Percentiles rank a stretch among this genome's conserved stretches.
phyloP scores from a whole-genome alignment of 2,888 invertebrate genomes.

The Mallateleia sp. region DNA sequence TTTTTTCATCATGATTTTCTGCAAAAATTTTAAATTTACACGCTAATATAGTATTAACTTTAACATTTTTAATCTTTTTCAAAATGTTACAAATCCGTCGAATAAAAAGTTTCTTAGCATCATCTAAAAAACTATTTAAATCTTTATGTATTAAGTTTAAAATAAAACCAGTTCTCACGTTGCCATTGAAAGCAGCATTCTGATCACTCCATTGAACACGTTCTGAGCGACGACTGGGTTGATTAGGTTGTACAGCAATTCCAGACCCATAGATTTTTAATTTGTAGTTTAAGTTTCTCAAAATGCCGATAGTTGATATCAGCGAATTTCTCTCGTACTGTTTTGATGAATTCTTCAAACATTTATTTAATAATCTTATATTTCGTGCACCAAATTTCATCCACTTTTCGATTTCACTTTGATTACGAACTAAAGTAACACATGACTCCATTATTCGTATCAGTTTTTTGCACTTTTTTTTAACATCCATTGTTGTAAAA shows the following conservation, averaged over 20 bases:
- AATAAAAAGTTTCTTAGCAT: background rate
- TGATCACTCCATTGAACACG: slow-evolving; percentile 11
- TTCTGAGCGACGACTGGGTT: background rate
- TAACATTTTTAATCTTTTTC: background rate
- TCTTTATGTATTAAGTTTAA: slow-evolving; percentile 5
- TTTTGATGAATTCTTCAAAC: too few species aligned
- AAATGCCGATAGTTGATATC: too few species aligned
- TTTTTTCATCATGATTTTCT: background rate
- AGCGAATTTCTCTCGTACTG: too few species aligned
- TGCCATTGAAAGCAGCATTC: background rate
- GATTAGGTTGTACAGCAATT: background rate
- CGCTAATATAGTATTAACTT: background rate
- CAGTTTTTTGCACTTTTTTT: too few species aligned
- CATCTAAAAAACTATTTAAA: background rate
- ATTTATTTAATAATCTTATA: too few species aligned
- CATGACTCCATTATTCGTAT: too few species aligned
- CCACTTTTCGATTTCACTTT: too few species aligned
- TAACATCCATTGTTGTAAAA: too few species aligned
- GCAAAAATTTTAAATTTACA: background rate
- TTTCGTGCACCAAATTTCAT: too few species aligned
- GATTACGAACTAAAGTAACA: too few species aligned
- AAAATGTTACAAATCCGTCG: background rate
- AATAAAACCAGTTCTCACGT: background rate
- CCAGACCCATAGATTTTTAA: too few species aligned
- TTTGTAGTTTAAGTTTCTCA: too few species aligned